A percentile compares a stretch with the other conserved stretches of the same genome.
phyloP scores from a whole-genome alignment of 2,113 vertebrate species.

The Bolborhynchus lineola region DNA sequence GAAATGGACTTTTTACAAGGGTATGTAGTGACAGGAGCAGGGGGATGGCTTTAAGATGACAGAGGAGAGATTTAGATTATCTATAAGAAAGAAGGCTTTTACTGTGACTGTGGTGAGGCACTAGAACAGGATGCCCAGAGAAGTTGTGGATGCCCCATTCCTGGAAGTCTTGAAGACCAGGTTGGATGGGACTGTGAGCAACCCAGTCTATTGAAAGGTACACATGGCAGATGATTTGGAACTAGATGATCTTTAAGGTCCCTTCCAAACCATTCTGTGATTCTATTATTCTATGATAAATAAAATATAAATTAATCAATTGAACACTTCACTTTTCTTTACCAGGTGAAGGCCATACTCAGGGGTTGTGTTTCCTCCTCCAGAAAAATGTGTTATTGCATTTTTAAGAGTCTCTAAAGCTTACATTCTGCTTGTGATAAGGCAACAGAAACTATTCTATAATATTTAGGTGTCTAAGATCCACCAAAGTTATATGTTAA shows the following conservation, averaged over 20 bases:
- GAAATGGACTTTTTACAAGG: neutral
- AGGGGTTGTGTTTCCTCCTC: neutral
- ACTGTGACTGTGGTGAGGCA: neutral
- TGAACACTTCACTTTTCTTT: neutral
- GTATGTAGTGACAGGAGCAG: neutral
- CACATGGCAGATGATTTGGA: neutral
- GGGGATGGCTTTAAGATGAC: neutral
- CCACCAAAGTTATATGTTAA: neutral
- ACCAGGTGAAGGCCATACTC: neutral
- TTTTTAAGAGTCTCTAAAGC: neutral
- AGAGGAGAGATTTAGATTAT: neutral
- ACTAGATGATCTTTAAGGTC: neutral
- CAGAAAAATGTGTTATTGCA: neutral
- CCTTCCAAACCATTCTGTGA: neutral
- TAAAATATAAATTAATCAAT: neutral
- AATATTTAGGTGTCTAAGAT: neutral
- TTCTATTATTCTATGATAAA: neutral
- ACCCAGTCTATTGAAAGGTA: neutral
- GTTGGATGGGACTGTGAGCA: neutral
- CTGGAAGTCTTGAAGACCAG: neutral
- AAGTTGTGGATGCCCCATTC: neutral
- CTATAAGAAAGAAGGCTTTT: neutral
- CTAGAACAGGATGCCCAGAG: neutral
- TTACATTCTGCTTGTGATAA: neutral
- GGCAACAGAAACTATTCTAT: neutral